Evolutionary conservation across 2,888 invertebrate species (phyloP).

Genomic region (Trissonchulus latispiculum): DNA sequence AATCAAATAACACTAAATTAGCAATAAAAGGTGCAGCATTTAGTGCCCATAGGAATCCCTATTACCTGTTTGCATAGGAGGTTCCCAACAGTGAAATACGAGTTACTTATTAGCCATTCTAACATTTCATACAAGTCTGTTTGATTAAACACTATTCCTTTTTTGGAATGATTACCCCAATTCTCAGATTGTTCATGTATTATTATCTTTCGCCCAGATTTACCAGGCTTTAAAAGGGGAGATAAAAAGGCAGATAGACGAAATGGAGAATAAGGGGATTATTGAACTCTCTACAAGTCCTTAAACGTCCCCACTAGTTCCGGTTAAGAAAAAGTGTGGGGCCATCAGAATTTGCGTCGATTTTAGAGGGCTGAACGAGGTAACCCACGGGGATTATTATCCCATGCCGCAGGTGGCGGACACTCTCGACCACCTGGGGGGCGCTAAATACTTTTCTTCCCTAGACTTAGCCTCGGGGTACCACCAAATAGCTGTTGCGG

Average conservation of each 20-base stretch:
- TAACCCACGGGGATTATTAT: constrained; percentile 23
- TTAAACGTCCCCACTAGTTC: constrained; percentile 39
- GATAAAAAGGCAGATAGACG: neutral
- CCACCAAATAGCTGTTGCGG: constrained; percentile 26
- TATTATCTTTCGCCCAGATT: too few species aligned
- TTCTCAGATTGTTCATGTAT: too few species aligned
- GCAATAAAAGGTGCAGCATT: too few species aligned
- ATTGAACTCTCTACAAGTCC: constrained; percentile 34
- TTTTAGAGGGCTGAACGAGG: constrained; percentile 28
- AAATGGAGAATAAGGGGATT: constrained; percentile 6
- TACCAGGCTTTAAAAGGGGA: neutral
- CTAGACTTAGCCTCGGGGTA: constrained; percentile 27
- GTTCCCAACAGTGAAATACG: too few species aligned
- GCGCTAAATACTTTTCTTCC: constrained; percentile 21
- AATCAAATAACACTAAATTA: too few species aligned
- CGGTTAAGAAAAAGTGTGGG: constrained; percentile 39
- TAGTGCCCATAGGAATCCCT: too few species aligned
- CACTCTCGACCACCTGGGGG: constrained; percentile 19
- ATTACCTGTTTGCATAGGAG: too few species aligned
- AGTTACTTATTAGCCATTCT: too few species aligned
- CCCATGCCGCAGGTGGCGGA: constrained; percentile 25
- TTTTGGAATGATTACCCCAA: too few species aligned
- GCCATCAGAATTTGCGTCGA: constrained; percentile 29
- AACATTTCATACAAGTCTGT: too few species aligned
- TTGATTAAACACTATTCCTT: too few species aligned